Conservation (phyloP, 2,113 vertebrate species). For the Hippocampus zosterae region DNA sequence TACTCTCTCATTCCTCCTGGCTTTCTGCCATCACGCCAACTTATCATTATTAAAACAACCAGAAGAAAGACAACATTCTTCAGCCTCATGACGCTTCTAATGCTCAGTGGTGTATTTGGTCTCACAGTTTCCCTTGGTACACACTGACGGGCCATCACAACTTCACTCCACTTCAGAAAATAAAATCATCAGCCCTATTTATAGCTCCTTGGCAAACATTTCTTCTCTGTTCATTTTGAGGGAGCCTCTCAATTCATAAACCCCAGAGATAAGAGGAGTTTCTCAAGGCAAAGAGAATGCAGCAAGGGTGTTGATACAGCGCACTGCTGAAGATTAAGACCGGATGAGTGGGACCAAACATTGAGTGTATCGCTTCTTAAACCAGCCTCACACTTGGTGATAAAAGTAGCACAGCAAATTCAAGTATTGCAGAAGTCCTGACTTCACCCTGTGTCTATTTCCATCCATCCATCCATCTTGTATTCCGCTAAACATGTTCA, state of each 20-base stretch:
- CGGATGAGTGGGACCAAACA: conserved; percentile 8
- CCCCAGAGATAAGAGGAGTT: conserved; percentile 22
- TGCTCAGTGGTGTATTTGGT: conserved; percentile 26
- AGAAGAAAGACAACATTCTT: background rate
- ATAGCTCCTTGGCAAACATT: conserved; percentile 27
- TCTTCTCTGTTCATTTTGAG: conserved; percentile 24
- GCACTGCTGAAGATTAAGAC: conserved; percentile 4
- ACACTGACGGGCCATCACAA: conserved; percentile 30
- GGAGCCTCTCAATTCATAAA: conserved; percentile 12
- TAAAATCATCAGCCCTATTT: conserved; percentile 29
- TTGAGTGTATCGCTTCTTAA: background rate
- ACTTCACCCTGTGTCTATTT: background rate
- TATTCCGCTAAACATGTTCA: background rate
- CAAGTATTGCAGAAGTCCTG: background rate
- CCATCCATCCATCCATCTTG: background rate
- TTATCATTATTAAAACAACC: background rate
- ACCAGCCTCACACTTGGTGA: background rate
- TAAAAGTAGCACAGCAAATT: background rate
- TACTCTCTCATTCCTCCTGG: no score
- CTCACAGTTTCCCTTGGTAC: conserved; percentile 10
- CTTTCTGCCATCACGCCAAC: no score
- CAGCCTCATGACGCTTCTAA: conserved; percentile 8
- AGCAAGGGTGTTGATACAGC: conserved; percentile 12
- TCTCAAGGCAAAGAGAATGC: conserved; percentile 20
- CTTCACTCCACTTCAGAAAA: conserved; percentile 23